Evolutionary conservation across 2,888 invertebrate genomes (phyloP), one percentile per base, ranked within the genome.

Genomic region (Abscondita cerata): DNA sequence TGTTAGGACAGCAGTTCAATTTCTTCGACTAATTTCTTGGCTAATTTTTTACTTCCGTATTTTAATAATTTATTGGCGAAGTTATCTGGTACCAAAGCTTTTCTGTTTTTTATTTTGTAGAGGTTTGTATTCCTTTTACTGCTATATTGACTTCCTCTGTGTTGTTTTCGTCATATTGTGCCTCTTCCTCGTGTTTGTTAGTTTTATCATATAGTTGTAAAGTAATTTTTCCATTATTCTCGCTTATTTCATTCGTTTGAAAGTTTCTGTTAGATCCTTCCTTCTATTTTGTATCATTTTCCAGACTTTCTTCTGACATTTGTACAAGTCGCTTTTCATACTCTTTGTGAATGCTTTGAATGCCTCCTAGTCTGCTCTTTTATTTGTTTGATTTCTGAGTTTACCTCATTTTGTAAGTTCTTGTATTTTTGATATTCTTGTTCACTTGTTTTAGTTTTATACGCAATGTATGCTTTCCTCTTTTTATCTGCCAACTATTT

Each of bases 291-390:
- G 4, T 4, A 6, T 6, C 15, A 3, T 15, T 41, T 41, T 13
- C 15, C 41, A 12, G 15, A 2, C 12, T 16, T 41, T 41, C 15
- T 6, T 41, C 15, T 41, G 41, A n/a, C 41, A 8, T 12, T 8
- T 16, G 15, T 41, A n/a, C 15, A 41, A 15, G 15, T 41, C 41
- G 12, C 2, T 41, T 41, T 41, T 16, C 41, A 41, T 41, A 41
- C 9, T 41, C 15, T 41, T 41, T 13, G 41, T n/a, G n/a, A n/a
- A n/a, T n/a, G n/a, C n/a, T n/a, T n/a, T 41, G 12, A 41, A 41
- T 41, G 12, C 15, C 15, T 13, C 41, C 41, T 2, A 41, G 41
- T 31, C 6, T 4, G 31, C 31, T 16, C 8, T 41, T 41, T 41
- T 41, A 41, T 41, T 1, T 41, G 8, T 41, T 16, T 41, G 15